Percentiles rank a stretch among this genome's conserved stretches.
Conservation (phyloP, 2,797 vertebrate genomes). For the Psittacula derbiana region DNA sequence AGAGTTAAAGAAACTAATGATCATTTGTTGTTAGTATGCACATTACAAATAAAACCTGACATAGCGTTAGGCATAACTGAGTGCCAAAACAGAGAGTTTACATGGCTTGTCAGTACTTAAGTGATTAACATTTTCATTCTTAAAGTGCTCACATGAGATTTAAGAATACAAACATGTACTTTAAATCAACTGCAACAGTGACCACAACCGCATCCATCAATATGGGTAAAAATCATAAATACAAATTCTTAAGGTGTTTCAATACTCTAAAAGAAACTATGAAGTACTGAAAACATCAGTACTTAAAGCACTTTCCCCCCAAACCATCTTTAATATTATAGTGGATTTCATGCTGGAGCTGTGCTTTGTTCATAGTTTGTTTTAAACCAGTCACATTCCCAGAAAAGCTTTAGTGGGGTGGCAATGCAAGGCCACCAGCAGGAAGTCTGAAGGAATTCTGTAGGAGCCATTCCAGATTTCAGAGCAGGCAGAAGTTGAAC, state of each 20-base stretch:
- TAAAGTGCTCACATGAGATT: neutral
- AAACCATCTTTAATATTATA: neutral
- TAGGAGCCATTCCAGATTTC: neutral
- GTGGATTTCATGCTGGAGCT: neutral
- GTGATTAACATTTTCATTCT: neutral
- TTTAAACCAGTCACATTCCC: neutral
- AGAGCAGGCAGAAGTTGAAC: neutral
- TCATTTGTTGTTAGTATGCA: slow-evolving; percentile 72
- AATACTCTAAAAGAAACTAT: neutral
- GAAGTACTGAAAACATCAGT: neutral
- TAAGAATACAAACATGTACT: neutral
- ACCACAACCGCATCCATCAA: neutral
- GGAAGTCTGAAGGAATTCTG: neutral
- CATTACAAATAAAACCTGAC: slow-evolving; percentile 58
- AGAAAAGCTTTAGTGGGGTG: neutral
- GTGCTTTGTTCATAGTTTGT: neutral
- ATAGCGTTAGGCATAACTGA: slow-evolving; percentile 3
- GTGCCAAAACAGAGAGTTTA: neutral
- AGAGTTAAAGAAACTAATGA: slow-evolving; percentile 86
- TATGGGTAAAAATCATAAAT: neutral
- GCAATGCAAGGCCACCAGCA: neutral
- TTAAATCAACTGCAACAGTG: neutral
- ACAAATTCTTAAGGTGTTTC: neutral
- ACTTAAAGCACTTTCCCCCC: neutral
- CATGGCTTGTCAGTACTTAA: neutral